phyloP scores from a whole-genome alignment of 2,888 invertebrate genomes.

The Eubasilissa splendida region DNA sequence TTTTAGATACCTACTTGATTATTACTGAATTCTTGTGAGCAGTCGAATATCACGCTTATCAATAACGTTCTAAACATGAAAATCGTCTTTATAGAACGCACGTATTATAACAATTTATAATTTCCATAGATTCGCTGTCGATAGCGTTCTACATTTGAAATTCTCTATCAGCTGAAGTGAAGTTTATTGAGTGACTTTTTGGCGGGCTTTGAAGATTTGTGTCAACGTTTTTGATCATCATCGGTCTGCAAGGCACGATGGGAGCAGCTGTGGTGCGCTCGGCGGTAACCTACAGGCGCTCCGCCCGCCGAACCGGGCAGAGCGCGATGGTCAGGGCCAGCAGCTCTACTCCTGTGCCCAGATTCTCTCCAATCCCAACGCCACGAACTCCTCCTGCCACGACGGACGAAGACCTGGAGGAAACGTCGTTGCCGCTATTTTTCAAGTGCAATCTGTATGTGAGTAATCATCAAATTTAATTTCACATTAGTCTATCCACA shows the following conservation, averaged over 20 bases:
- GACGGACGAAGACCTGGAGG: too few species aligned
- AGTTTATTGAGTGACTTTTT: background rate
- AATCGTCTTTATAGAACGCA: slow-evolving; percentile 1
- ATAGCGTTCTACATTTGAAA: slow-evolving; percentile 24
- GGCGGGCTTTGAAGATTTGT: slow-evolving; percentile 10
- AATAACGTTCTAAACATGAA: background rate
- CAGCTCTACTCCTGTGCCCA: background rate
- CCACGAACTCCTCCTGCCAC: background rate
- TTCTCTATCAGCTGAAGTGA: background rate
- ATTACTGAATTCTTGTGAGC: background rate
- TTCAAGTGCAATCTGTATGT: too few species aligned
- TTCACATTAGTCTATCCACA: too few species aligned
- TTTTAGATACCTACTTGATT: slow-evolving; percentile 15
- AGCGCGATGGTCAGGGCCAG: background rate
- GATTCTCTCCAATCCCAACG: background rate
- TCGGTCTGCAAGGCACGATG: slow-evolving; percentile 40
- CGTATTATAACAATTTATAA: background rate
- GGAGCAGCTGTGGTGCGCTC: slow-evolving; percentile 55
- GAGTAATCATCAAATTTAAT: too few species aligned
- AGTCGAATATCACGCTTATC: slow-evolving; percentile 4
- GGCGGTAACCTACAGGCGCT: slow-evolving; percentile 47
- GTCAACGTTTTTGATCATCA: background rate
- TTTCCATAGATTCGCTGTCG: background rate
- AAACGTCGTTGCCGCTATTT: too few species aligned
- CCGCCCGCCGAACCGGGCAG: slow-evolving; percentile 3